Evolutionary conservation across 2,797 vertebrate species (phyloP).

Genomic region (Cercopithecus petaurista): DNA sequence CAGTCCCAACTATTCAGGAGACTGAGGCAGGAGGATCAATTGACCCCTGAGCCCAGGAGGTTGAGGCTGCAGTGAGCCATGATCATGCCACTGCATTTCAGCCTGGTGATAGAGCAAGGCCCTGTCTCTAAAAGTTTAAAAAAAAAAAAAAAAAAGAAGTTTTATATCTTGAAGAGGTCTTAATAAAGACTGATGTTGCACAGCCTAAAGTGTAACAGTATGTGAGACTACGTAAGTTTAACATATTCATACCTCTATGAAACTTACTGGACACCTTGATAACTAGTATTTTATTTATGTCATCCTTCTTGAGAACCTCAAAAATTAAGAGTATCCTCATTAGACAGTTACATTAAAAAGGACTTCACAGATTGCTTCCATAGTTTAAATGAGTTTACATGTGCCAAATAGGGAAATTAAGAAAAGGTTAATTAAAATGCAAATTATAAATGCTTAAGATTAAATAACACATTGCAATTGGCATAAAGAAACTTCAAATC

Average conservation of each 20-base stretch:
- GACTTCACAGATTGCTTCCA: constrained; percentile 72
- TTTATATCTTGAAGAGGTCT: background rate
- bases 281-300: background rate
- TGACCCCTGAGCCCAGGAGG: background rate
- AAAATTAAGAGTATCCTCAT: background rate
- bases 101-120: no score
- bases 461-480: constrained; percentile 61
- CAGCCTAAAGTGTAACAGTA: background rate
- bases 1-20: background rate
- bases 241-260: background rate
- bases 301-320: constrained; percentile 29
- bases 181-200: background rate
- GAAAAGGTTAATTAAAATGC: constrained; percentile 77
- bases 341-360: constrained; percentile 15
- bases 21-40: background rate
- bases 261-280: background rate
- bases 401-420: constrained; percentile 71
- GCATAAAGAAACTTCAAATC: constrained; percentile 26
- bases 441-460: constrained; percentile 79
- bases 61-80: background rate
- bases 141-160: background rate
- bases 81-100: background rate
- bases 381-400: constrained; percentile 60
- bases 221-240: background rate
- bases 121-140: background rate